Percentiles rank a stretch among this genome's conserved stretches.
Evolutionary conservation across 2,797 vertebrate species (phyloP).

Genomic region (Myoxocephalus aenaeus): DNA sequence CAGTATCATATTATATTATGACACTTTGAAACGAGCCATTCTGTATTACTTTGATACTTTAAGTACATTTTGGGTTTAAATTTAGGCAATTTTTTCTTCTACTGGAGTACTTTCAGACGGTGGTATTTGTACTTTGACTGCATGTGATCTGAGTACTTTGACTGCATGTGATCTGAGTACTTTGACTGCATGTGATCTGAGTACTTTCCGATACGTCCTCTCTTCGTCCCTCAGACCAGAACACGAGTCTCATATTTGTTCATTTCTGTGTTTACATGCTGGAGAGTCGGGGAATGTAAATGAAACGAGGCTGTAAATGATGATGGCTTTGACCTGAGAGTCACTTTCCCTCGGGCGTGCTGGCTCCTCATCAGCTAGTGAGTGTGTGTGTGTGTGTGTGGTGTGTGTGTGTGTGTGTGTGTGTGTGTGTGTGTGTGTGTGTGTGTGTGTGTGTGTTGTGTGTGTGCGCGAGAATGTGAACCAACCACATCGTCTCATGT

Average conservation of each 20-base stretch:
- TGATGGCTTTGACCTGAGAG: constrained; percentile 46
- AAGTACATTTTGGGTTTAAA: not conserved
- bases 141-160: not conserved
- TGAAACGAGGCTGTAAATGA: constrained; percentile 47
- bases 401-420: constrained; percentile 17
- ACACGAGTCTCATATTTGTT: not conserved
- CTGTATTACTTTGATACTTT: no score
- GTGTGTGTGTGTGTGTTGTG: not conserved
- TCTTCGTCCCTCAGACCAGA: not conserved
- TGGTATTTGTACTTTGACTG: not conserved
- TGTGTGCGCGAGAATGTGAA: not conserved
- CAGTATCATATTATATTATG: no score
- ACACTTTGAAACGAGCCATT: no score
- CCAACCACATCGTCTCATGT: not conserved
- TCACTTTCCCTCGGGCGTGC: constrained; percentile 52
- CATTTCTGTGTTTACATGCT: constrained; percentile 1
- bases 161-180: not conserved
- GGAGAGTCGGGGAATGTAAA: constrained; percentile 7
- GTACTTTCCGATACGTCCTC: no score
- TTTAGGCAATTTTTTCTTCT: not conserved
- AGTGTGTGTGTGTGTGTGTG: constrained; percentile 12
- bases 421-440: constrained; percentile 9
- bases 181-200: not conserved
- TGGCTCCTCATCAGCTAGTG: constrained; percentile 9
- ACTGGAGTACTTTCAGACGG: not conserved